Percentiles rank a stretch among this genome's conserved stretches.
Conservation (phyloP, 2,113 vertebrate genomes). For the Heliornis fulica region DNA sequence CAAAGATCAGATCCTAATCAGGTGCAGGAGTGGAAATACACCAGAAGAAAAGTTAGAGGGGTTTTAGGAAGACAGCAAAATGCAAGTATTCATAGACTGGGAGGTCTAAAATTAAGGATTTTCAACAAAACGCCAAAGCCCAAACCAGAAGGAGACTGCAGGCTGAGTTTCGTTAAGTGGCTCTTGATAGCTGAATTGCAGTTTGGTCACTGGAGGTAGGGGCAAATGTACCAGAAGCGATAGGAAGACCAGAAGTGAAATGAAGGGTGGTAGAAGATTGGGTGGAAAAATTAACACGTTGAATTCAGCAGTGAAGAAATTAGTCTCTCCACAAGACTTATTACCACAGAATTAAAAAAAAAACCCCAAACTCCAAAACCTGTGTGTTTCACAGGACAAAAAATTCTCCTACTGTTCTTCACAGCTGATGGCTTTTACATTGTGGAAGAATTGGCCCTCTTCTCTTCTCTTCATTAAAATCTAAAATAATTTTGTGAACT, state of each 20-base stretch:
- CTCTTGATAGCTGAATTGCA: background rate
- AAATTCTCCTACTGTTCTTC: background rate
- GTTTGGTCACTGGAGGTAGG: background rate
- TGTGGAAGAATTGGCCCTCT: background rate
- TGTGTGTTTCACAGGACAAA: background rate
- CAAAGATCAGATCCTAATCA: background rate
- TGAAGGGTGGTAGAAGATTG: conserved; percentile 30
- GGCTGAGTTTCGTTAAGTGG: background rate
- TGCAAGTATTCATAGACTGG: background rate
- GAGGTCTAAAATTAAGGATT: background rate
- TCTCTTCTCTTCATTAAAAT: background rate
- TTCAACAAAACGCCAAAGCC: background rate
- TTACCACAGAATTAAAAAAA: background rate
- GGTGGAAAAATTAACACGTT: conserved; percentile 17
- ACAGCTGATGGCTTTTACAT: background rate
- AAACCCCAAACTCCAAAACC: background rate
- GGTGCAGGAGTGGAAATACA: background rate
- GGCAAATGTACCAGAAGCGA: conserved; percentile 34
- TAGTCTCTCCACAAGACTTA: background rate
- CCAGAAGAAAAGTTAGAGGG: background rate
- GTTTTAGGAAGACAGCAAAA: background rate
- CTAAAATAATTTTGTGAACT: background rate
- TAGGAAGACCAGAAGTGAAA: conserved; percentile 16
- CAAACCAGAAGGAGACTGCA: background rate
- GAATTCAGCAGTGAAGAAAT: background rate